Base-by-base conservation (phyloP, 2,888 invertebrate genomes). In the Megamerina dolium region DNA sequence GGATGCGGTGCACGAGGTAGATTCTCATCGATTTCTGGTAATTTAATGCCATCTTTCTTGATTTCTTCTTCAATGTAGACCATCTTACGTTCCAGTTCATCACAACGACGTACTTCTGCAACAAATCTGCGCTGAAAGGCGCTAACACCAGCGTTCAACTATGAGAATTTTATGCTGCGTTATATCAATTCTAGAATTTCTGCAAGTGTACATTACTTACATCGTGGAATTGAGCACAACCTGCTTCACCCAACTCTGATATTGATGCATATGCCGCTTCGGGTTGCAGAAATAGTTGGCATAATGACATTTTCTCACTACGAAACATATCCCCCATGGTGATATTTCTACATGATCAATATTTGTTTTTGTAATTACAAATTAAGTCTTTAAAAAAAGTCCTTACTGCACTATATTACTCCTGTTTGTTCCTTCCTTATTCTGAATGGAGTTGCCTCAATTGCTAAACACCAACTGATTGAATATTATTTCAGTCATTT, bases 261-360 rank as follows among this genome's bases (percentile, higher is more conserved):
- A 95, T 86, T 55, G 92, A 88, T 58, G 85, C 85, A 74, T 95
- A 96, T 1, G 93, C 92, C 44, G 94, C 89, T 75, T 95, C 95
- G 32, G 92, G 90, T 73, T 95, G 94, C 59, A 95, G 86, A 76
- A 93, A 95, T 73, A 95, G 83, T 76, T 96, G 95, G 77, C 90
- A 88, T 56, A 91, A 74, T 50, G 85, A 83, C 91, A 93, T 93
- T 75, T 90, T 85, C 72, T 91, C 90, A 73, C 90, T 89, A 53
- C 91, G 81, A 74, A 90, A 91, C 78, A 90, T 79, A 63, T 85
- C 78, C 74, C 85, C 85, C 85, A 86, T 86, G 51, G 51, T 65
- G 60, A n/a, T n/a, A n/a, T n/a, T n/a, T n/a, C n/a, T n/a, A n/a
- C 59, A 57, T n/a, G n/a, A n/a, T n/a, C n/a, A n/a, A n/a, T n/a